Percentiles rank a stretch among this genome's conserved stretches.
Evolutionary conservation across 2,888 invertebrate species (phyloP).

Genomic region (Crepidodera aurea): DNA sequence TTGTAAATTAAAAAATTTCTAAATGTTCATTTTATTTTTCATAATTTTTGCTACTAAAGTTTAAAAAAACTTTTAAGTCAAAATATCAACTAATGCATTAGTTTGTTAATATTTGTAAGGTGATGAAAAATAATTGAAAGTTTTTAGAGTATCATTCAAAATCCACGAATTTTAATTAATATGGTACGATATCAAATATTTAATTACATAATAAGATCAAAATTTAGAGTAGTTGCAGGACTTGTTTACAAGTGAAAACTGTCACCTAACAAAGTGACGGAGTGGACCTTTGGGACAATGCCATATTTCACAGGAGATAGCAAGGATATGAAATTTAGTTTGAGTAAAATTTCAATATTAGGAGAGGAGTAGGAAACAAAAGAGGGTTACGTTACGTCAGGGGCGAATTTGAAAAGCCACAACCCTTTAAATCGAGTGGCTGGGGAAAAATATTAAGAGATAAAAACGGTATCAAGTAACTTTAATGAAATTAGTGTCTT

Average conservation of each 20-base stretch:
- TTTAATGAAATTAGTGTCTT: not conserved
- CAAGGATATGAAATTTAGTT: conserved; percentile 14
- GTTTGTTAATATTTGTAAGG: no score
- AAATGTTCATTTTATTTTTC: no score
- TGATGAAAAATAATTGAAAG: no score
- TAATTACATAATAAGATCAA: not conserved
- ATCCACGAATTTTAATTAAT: no score
- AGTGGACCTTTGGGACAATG: conserved; percentile 26
- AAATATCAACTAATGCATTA: no score
- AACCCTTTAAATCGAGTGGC: conserved; percentile 10
- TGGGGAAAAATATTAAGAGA: conserved; percentile 8
- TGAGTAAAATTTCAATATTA: conserved; percentile 15
- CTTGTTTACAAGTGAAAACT: conserved; percentile 19
- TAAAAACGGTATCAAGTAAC: not conserved
- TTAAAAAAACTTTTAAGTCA: no score
- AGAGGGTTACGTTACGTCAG: conserved; percentile 17
- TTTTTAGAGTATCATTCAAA: no score
- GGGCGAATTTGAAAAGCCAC: conserved; percentile 15
- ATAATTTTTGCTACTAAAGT: no score
- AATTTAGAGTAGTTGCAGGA: not conserved
- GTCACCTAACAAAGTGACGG: conserved; percentile 22
- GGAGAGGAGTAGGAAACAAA: conserved; percentile 10
- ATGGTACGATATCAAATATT: not conserved
- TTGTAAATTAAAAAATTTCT: no score
- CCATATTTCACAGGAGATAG: conserved; percentile 16